phyloP scores from a whole-genome alignment of 2,888 invertebrate species.

The Eristalis intricaria region DNA sequence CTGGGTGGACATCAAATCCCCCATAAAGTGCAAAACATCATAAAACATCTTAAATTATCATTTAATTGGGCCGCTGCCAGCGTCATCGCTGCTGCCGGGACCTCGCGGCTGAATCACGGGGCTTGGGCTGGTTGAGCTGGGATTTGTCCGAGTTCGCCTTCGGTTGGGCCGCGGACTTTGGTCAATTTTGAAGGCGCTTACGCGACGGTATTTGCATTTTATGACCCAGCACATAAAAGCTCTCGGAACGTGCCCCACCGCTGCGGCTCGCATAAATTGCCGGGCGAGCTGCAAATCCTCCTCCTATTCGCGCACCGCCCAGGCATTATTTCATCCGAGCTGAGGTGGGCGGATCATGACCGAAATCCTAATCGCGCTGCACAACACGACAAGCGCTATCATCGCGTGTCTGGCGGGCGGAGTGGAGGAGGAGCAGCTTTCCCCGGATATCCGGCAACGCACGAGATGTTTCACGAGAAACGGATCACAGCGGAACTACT shows the following conservation, averaged over 20 bases:
- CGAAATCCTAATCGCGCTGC: neutral
- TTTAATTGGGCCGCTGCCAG: conserved; percentile 2
- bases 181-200: neutral
- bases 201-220: neutral
- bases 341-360: neutral
- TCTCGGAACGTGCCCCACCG: neutral
- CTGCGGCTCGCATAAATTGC: neutral
- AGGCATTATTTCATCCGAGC: neutral
- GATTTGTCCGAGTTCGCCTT: neutral
- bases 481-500: neutral
- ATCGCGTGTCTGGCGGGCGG: neutral
- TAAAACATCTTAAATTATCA: conserved; percentile 12
- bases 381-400: neutral
- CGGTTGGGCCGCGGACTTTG: neutral
- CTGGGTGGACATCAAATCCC: neutral
- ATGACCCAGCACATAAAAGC: neutral
- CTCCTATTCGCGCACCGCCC: neutral
- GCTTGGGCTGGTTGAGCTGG: neutral
- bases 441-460: neutral
- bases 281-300: neutral
- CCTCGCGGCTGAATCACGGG: neutral
- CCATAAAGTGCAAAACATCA: neutral
- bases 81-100: neutral
- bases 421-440: neutral
- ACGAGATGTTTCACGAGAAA: neutral